Evolutionary conservation across 37 sponge, comb jelly and placozoan species (phyloP).

Genomic region (Halisarca cf. caerulea): DNA sequence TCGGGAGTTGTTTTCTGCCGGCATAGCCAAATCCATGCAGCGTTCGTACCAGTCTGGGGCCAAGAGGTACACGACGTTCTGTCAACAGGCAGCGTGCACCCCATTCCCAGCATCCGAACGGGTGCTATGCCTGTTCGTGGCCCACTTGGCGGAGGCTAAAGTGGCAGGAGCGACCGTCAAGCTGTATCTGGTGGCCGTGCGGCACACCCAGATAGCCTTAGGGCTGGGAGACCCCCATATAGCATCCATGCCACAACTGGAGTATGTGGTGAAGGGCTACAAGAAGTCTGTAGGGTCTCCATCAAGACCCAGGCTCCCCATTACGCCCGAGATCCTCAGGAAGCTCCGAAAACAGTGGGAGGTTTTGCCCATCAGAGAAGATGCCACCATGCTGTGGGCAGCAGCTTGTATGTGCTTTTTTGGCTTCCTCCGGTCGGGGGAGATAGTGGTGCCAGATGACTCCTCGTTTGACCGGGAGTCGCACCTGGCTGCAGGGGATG

Average conservation of each 20-base stretch:
- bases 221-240: no score
- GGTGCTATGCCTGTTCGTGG: conserved; percentile 1
- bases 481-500: conserved; percentile 9
- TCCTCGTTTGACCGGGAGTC: background rate
- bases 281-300: background rate
- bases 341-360: background rate
- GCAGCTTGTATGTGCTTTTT: no score
- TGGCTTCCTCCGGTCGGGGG: conserved; percentile 31
- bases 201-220: conserved; percentile 35
- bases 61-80: background rate
- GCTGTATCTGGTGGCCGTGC: conserved; percentile 36
- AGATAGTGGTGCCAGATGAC: background rate
- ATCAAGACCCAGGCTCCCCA: conserved; percentile 13
- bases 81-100: background rate
- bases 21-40: conserved; percentile 40
- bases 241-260: conserved; percentile 28
- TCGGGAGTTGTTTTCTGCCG: conserved; percentile 3
- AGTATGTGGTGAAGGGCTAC: conserved; percentile 18
- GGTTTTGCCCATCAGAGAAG: no score
- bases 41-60: background rate
- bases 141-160: background rate
- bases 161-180: conserved; percentile 14
- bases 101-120: conserved; percentile 35
- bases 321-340: conserved; percentile 28
- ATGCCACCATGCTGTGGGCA: background rate